Conservation (phyloP, 2,113 vertebrate genomes). For the Xyrauchen texanus region DNA sequence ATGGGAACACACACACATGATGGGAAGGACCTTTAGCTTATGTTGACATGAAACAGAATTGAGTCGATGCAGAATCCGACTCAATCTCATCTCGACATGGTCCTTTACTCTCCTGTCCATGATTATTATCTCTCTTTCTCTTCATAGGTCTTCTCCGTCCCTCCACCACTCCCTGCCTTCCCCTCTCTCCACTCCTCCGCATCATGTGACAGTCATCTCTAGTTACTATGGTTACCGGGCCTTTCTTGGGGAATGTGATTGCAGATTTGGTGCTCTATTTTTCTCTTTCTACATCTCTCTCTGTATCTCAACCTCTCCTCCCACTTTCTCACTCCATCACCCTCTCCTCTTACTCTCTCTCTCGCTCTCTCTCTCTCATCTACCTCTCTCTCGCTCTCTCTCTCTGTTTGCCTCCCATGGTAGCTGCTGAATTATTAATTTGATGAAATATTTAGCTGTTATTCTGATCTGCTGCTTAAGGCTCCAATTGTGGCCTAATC, state of each 20-base stretch:
- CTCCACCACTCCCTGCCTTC: constrained; percentile 16
- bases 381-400: constrained; percentile 33
- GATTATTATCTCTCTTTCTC: constrained; percentile 48
- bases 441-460: constrained; percentile 78
- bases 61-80: constrained; percentile 11
- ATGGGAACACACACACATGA: neutral
- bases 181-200: constrained; percentile 62
- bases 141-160: constrained; percentile 42
- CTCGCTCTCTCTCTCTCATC: constrained; percentile 10
- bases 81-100: neutral
- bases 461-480: constrained; percentile 68
- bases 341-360: constrained; percentile 16
- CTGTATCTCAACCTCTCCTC: constrained; percentile 12
- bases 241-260: constrained; percentile 73
- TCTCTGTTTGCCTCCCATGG: constrained; percentile 54
- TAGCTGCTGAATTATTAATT: constrained; percentile 72
- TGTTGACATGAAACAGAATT: neutral
- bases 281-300: constrained; percentile 39
- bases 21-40: constrained; percentile 1
- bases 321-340: constrained; percentile 23
- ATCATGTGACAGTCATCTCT: constrained; percentile 76
- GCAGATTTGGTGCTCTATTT: constrained; percentile 56
- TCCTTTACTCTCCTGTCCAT: constrained; percentile 27
- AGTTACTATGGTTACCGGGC: constrained; percentile 77
- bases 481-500: constrained; percentile 60